These are phyloP conservation scores for Sisyra nigra DNA, from an alignment of 2,888 invertebrate species.

Conservation along the genomic window DNA sequence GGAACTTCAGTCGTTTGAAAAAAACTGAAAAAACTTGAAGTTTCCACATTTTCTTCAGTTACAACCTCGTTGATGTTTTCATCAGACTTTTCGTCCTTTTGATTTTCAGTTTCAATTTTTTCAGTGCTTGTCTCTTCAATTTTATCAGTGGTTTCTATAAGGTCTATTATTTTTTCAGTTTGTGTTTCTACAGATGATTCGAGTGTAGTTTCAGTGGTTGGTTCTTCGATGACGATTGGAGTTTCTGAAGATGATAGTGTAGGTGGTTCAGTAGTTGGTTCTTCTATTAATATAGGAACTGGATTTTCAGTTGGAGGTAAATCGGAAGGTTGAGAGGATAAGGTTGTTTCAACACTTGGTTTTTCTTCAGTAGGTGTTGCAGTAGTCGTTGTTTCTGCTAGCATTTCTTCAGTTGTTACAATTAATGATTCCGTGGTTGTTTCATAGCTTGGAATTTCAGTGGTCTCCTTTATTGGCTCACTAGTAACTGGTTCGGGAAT, in stretches of 20 bases:
- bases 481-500: constrained; percentile 7
- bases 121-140: background rate
- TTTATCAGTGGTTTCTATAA: background rate
- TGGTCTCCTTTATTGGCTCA: no score
- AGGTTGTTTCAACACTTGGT: background rate
- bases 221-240: background rate
- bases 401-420: no score
- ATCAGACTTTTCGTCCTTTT: background rate
- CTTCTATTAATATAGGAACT: background rate
- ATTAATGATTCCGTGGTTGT: no score
- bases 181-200: no score
- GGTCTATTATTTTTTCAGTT: background rate
- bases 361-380: background rate
- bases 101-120: background rate
- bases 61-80: background rate
- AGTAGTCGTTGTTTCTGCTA: no score
- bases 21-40: no score
- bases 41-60: background rate
- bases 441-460: no score
- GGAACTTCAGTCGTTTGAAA: no score
- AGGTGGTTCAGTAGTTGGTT: background rate
- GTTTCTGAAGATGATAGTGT: background rate
- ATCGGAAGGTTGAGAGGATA: background rate
- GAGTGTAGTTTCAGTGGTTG: background rate
- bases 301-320: background rate